Base-by-base conservation (phyloP, 64 coral and sea anemone genomes). In the Montipora sp. region DNA sequence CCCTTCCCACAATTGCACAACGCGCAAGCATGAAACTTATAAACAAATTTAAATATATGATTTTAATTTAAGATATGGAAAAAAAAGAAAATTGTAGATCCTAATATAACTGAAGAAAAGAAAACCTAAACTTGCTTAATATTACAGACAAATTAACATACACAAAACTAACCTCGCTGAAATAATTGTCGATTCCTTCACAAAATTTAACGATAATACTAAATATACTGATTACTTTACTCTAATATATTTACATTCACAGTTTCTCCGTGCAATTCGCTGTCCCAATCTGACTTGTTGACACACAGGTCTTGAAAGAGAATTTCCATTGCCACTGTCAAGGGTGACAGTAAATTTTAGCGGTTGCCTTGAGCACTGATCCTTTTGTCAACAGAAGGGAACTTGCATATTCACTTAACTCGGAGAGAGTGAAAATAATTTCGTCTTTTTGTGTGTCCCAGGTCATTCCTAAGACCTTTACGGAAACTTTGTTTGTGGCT, bases 401-500 rank as follows among this genome's bases (percentile, higher is more conserved):
- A 19, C 47, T 89, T 76, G 74, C 51, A 20, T 89, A 78, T 10
- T 73, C 21, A 8, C 43, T 65, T 16, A 89, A 59, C 27, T 59
- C 74, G 19, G 75, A 59, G 10, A 89, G 77, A 74, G 53, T 75
- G 75, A 89, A 89, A 7, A 44, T 72, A 75, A 89, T 76, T 43
- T 47, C 5, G 24, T 89, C 87, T 19, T 50, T 61, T 14, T 45
- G 15, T 36, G 59, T 45, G 15, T 78, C 53, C 73, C 49, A 78
- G 8, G 0, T 60, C 21, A 89, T 22, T 60, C 74, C 74, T 44
- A 89, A 76, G 45, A 76, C 74, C 27, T 76, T 76, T 36, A 76
- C 43, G 36, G 45, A 48, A 15, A 76, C 70, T 73, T 21, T 21
- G 20, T 24, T 20, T 22, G 7, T 27, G 7, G 70, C 7, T 1